These are phyloP conservation scores for Glaucopsyche alexis DNA, from an alignment of 2,888 invertebrate species.

Conservation along the genomic window DNA sequence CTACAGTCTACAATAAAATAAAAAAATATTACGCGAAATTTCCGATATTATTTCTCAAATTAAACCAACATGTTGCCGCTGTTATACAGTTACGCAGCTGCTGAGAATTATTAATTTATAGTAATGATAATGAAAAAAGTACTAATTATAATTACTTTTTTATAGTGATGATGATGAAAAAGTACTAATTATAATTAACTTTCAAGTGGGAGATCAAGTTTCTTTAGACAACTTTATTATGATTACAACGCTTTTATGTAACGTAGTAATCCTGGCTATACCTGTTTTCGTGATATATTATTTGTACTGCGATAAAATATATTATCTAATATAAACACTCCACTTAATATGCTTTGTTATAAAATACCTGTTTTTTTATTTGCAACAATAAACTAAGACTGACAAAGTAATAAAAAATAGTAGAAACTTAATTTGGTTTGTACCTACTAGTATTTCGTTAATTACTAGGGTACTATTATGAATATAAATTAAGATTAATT, in stretches of 20 bases:
- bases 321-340: background rate
- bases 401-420: background rate
- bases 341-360: background rate
- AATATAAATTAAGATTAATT: background rate
- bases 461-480: too few relatives aligned
- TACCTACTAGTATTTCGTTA: too few relatives aligned
- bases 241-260: background rate
- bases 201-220: background rate
- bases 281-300: background rate
- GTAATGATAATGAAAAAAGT: background rate
- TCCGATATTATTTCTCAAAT: too few relatives aligned
- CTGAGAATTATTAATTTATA: too few relatives aligned
- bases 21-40: too few relatives aligned
- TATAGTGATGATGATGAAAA: background rate
- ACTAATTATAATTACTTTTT: background rate
- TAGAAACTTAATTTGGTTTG: too few relatives aligned
- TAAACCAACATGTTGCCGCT: too few relatives aligned
- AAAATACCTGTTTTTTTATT: constrained; percentile 12
- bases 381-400: background rate
- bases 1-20: too few relatives aligned
- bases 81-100: too few relatives aligned
- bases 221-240: background rate
- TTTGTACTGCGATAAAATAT: background rate
- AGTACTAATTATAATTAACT: background rate
- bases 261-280: background rate